Evolutionary conservation across 1,140 invertebrate genomes (phyloP).

Genomic region (Drosophila sucinea): DNA sequence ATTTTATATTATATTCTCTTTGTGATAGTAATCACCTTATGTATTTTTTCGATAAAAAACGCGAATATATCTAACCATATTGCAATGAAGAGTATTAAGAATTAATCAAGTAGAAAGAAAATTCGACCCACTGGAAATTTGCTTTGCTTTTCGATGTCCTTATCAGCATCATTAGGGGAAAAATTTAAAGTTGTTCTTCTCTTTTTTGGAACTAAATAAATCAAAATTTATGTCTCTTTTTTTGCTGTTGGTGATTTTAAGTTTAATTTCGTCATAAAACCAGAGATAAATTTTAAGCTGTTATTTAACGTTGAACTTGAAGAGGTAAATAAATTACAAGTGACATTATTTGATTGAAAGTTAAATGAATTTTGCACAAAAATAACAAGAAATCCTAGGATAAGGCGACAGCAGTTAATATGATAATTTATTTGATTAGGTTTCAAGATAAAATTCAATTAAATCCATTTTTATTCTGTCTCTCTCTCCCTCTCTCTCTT

Average conservation of each 20-base stretch:
- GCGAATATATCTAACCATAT: too few species aligned
- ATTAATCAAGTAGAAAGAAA: not conserved
- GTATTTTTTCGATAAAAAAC: too few species aligned
- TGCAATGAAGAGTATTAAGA: not conserved
- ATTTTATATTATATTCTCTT: too few species aligned
- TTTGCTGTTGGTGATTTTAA: slow-evolving; percentile 40
- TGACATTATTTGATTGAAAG: not conserved
- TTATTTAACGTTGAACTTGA: slow-evolving; percentile 33
- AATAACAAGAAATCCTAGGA: too few species aligned
- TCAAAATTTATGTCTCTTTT: slow-evolving; percentile 43
- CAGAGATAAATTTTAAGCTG: slow-evolving; percentile 41
- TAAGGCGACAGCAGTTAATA: not conserved
- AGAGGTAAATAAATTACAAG: slow-evolving; percentile 46
- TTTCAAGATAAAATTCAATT: too few species aligned
- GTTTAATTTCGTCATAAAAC: slow-evolving; percentile 73
- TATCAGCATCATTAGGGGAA: slow-evolving; percentile 32
- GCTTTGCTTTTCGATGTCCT: slow-evolving; percentile 24
- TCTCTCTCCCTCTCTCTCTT: too few species aligned
- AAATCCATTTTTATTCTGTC: too few species aligned
- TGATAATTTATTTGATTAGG: too few species aligned
- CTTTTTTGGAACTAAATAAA: slow-evolving; percentile 55
- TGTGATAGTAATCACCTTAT: too few species aligned
- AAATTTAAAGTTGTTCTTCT: slow-evolving; percentile 5
- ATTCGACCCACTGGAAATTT: not conserved
- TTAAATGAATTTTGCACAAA: not conserved